Evolutionary conservation across 2,797 vertebrate species (phyloP), one percentile per base, ranked within the genome.

Genomic region (Nothura maculosa): DNA sequence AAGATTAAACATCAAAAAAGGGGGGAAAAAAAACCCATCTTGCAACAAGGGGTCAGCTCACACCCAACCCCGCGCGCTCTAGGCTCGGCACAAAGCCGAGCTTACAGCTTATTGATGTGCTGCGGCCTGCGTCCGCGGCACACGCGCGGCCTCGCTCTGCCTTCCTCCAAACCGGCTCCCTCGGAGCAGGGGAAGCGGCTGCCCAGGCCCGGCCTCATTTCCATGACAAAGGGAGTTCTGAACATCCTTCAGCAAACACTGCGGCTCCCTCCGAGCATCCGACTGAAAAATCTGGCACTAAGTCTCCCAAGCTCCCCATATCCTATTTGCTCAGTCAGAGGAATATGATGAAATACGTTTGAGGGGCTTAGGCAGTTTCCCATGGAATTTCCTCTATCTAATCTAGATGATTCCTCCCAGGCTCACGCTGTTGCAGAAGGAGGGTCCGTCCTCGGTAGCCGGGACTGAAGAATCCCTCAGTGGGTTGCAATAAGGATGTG

Each of bases 131-230:
- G 69, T 54, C 61, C 70, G 55, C 45, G 13, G 8, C 40, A 36
- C 17, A 0, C 21, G 43, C 64, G 2, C 30, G 12, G 76, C 62
- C 76, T 30, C 63, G 61, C 81, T 42, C 55, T 34, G 43, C 17
- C 54, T 17, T 40, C 4, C 79, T 85, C 90, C 87, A 32, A 64
- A 58, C 20, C 13, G 18, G n/a, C 45, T 17, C 70, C 10, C 76
- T 4, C 40, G 81, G 90, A 77, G 73, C 30, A n/a, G 15, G 86
- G 74, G 81, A 32, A 80, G 47, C 25, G 76, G 81, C 73, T 89
- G 89, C 93, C 94, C 94, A 47, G 86, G 91, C 92, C 61, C 45
- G 28, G 93, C 89, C 81, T 72, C 93, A 91, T 95, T 77, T 60
- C 28, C 93, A 93, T 76, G 80, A 92, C 91, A 96, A 94, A 96